Percentiles rank a stretch among this genome's conserved stretches.
Conservation (phyloP, 64 coral and sea anemone genomes). For the Exaiptasia diaphana region DNA sequence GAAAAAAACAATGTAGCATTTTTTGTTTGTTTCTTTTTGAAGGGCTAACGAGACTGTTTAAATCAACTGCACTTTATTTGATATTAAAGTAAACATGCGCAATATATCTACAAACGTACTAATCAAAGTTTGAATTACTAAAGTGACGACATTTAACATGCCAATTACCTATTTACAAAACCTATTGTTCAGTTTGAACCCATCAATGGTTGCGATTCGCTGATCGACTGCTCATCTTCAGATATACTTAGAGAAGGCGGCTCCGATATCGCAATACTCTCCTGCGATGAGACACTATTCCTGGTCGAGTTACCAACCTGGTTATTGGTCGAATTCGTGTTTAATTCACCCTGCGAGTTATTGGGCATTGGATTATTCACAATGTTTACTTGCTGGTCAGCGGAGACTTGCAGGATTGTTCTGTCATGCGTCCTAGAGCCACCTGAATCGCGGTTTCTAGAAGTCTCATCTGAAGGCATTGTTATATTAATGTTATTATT, state of each 20-base stretch:
- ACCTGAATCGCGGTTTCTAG: no score
- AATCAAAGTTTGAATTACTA: not conserved
- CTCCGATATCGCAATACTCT: not conserved
- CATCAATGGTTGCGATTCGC: constrained; percentile 26
- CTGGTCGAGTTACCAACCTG: not conserved
- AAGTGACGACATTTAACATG: not conserved
- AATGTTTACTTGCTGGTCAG: constrained; percentile 18
- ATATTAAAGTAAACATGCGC: no score
- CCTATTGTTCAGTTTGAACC: not conserved
- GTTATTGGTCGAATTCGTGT: not conserved
- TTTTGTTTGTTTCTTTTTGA: no score
- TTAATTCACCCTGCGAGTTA: not conserved
- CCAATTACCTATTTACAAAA: not conserved
- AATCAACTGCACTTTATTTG: no score
- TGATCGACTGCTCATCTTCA: constrained; percentile 32
- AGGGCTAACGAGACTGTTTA: no score
- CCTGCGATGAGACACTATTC: not conserved
- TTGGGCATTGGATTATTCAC: constrained; percentile 31
- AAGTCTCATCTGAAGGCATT: not conserved
- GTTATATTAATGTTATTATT: not conserved
- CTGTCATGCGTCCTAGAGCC: no score
- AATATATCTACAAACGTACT: not conserved
- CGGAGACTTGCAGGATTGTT: not conserved
- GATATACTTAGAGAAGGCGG: not conserved
- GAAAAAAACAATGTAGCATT: no score